Conservation (phyloP, 2,888 invertebrate species). For the Macrosoma leucophasiata region DNA sequence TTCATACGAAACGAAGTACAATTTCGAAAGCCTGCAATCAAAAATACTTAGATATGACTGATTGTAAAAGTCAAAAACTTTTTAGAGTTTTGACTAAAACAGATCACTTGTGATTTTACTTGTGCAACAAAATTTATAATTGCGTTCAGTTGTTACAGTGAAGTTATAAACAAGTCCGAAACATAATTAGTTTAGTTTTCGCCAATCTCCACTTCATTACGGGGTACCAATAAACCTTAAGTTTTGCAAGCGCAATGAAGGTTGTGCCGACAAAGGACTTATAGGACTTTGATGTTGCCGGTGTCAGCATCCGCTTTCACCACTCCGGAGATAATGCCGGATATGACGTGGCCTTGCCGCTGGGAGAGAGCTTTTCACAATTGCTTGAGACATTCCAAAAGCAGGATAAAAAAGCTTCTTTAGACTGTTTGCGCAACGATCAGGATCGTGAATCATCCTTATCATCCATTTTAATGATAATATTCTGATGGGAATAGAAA, state of each 20-base stretch:
- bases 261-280: slow-evolving; percentile 56
- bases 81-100: too few relatives aligned
- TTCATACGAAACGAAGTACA: too few relatives aligned
- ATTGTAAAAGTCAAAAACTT: too few relatives aligned
- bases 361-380: slow-evolving; percentile 64
- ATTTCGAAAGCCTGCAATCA: too few relatives aligned
- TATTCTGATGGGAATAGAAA: neutral
- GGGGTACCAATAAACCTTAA: slow-evolving; percentile 50
- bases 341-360: slow-evolving; percentile 63
- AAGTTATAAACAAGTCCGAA: too few relatives aligned
- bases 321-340: slow-evolving; percentile 60
- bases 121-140: too few relatives aligned
- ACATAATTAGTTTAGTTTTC: slow-evolving; percentile 26
- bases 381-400: slow-evolving; percentile 65
- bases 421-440: slow-evolving; percentile 38
- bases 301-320: slow-evolving; percentile 65
- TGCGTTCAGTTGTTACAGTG: too few relatives aligned
- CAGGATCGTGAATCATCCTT: slow-evolving; percentile 16
- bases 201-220: slow-evolving; percentile 38
- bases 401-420: slow-evolving; percentile 40
- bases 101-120: too few relatives aligned
- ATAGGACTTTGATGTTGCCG: slow-evolving; percentile 57
- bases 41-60: too few relatives aligned
- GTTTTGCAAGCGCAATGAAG: slow-evolving; percentile 62
- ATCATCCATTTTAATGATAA: slow-evolving; percentile 3